These are phyloP conservation scores for Himalopsyche anomala DNA, from an alignment of 2,888 invertebrate genomes.

Conservation along the genomic window DNA sequence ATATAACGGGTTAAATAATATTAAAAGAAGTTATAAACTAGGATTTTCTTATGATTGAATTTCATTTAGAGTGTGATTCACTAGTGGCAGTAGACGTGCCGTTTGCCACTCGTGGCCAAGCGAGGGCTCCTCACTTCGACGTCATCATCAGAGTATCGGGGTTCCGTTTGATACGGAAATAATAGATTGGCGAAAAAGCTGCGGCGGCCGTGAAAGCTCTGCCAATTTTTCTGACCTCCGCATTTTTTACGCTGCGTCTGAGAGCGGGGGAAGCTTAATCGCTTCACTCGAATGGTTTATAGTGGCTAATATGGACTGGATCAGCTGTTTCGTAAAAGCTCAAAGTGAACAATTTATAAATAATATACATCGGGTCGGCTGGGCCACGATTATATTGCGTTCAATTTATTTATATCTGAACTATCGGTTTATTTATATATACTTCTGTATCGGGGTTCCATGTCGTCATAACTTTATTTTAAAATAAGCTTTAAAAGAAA, in stretches of 20 bases:
- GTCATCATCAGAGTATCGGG: conserved; percentile 14
- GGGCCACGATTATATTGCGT: conserved; percentile 21
- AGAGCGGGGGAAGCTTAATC: conserved; percentile 23
- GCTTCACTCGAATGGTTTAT: conserved; percentile 19
- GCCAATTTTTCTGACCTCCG: conserved; percentile 58
- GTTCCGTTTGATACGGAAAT: conserved; percentile 25
- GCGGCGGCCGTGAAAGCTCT: conserved; percentile 54
- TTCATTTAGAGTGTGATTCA: too few species aligned
- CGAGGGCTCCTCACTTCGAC: background rate
- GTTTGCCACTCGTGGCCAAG: background rate
- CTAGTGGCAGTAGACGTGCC: background rate
- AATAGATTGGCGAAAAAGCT: conserved; percentile 30
- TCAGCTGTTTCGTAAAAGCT: conserved; percentile 14
- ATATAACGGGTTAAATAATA: too few species aligned
- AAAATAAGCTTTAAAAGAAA: too few species aligned
- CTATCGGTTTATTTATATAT: background rate
- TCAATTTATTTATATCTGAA: background rate
- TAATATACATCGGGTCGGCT: background rate
- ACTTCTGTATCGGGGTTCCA: background rate
- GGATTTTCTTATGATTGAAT: too few species aligned
- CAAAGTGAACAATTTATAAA: background rate
- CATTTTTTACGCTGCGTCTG: conserved; percentile 52
- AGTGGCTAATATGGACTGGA: conserved; percentile 21
- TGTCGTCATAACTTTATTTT: too few species aligned
- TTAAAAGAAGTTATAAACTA: too few species aligned